These are phyloP conservation scores for Onychomys leucogaster DNA, from an alignment of 2,797 vertebrate species.

Conservation along the genomic window DNA sequence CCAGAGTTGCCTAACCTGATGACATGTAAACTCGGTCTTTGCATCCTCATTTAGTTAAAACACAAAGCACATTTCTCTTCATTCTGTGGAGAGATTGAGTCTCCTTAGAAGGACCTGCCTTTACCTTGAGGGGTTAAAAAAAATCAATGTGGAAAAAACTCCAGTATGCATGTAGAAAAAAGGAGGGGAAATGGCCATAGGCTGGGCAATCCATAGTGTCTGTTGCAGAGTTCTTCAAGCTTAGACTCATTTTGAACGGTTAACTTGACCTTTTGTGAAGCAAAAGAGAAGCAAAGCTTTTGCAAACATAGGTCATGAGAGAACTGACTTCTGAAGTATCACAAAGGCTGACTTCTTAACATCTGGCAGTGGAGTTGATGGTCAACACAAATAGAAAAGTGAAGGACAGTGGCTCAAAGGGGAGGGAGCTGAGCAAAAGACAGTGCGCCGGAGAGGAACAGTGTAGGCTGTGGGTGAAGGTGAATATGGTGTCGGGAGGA, in stretches of 20 bases:
- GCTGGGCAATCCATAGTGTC: neutral
- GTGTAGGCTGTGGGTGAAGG: neutral
- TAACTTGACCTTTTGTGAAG: constrained; percentile 37
- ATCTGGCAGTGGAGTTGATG: neutral
- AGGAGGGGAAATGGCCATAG: neutral
- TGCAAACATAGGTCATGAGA: constrained; percentile 38
- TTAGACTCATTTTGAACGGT: neutral
- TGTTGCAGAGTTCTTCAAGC: neutral
- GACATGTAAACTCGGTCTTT: constrained; percentile 16
- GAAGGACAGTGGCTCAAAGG: neutral
- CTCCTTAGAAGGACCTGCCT: constrained; percentile 1
- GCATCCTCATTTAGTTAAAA: neutral
- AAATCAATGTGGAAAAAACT: neutral
- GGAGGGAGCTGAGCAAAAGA: neutral
- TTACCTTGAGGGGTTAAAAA: constrained; percentile 4
- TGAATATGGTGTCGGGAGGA: neutral
- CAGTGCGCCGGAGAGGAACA: neutral
- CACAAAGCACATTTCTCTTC: neutral
- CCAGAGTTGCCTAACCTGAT: neutral
- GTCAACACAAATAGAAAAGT: neutral
- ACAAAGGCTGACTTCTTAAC: neutral
- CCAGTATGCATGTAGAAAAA: constrained; percentile 23
- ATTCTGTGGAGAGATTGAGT: neutral
- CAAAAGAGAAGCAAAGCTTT: constrained; percentile 52
- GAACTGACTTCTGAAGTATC: constrained; percentile 33